Conservation (phyloP, 2,113 vertebrate species). For the Alosa alosa region DNA sequence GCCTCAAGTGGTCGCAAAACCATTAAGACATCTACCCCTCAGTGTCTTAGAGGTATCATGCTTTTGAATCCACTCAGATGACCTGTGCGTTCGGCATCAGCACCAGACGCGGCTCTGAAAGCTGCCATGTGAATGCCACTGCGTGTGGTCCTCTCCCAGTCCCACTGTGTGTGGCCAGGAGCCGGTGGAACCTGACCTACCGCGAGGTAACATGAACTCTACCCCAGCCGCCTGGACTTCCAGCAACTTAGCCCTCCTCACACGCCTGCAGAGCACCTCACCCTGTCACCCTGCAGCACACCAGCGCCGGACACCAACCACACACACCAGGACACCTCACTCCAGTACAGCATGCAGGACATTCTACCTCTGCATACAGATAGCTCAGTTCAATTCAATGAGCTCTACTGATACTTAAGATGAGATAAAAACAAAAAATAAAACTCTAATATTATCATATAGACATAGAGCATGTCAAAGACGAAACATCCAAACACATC, state of each 20-base stretch:
- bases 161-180: slow-evolving; percentile 20
- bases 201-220: slow-evolving; percentile 49
- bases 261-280: slow-evolving; percentile 22
- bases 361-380: slow-evolving; percentile 21
- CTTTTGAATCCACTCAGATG: not conserved
- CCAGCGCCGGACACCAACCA: not conserved
- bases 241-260: slow-evolving; percentile 26
- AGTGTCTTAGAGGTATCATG: no score
- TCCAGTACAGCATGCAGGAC: slow-evolving; percentile 10
- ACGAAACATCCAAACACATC: no score
- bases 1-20: no score
- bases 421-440: not conserved
- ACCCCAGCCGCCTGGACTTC: slow-evolving; percentile 14
- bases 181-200: slow-evolving; percentile 53
- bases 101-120: not conserved
- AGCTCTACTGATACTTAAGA: no score
- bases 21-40: no score
- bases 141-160: not conserved
- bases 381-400: no score
- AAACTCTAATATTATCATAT: slow-evolving; percentile 19
- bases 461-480: no score
- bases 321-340: slow-evolving; percentile 10
- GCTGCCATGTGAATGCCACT: not conserved
- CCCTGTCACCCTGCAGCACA: slow-evolving; percentile 41
- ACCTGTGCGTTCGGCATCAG: not conserved